Evolutionary conservation across 2,888 invertebrate genomes (phyloP).

Genomic region (Polydrusus cervinus): DNA sequence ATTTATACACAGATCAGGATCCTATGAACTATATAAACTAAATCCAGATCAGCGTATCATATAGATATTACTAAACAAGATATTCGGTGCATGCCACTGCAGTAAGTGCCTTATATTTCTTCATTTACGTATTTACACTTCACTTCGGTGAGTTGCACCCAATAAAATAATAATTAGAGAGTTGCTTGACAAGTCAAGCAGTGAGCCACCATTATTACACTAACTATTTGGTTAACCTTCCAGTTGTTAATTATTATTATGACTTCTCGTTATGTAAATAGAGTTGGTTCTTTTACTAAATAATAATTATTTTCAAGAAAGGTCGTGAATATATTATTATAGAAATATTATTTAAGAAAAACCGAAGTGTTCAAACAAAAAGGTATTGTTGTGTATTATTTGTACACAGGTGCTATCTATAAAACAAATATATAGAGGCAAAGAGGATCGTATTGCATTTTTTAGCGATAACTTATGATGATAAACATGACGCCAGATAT

Average conservation of each 20-base stretch:
- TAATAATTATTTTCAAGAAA: conserved; percentile 18
- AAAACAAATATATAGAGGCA: too few relatives aligned
- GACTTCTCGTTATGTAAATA: conserved; percentile 42
- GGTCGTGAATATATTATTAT: not conserved
- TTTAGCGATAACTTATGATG: too few relatives aligned
- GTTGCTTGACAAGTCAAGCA: conserved; percentile 31
- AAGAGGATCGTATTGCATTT: too few relatives aligned
- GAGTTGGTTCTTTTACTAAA: conserved; percentile 13
- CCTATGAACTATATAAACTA: too few relatives aligned
- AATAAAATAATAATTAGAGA: conserved; percentile 37
- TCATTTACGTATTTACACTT: not conserved
- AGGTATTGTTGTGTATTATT: too few relatives aligned
- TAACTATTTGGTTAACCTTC: conserved; percentile 37
- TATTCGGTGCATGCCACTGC: too few relatives aligned
- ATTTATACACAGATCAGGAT: too few relatives aligned
- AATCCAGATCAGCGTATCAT: too few relatives aligned
- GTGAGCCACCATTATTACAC: conserved; percentile 28
- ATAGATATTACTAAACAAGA: too few relatives aligned
- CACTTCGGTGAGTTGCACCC: not conserved
- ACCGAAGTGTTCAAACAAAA: not conserved
- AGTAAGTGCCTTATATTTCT: too few relatives aligned
- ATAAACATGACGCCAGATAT: too few relatives aligned
- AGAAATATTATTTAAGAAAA: not conserved
- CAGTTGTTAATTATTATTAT: conserved; percentile 10
- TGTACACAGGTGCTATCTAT: too few relatives aligned